These are phyloP conservation scores for Corythornis madagascariensis DNA, from an alignment of 2,113 vertebrate species.

Conservation along the genomic window DNA sequence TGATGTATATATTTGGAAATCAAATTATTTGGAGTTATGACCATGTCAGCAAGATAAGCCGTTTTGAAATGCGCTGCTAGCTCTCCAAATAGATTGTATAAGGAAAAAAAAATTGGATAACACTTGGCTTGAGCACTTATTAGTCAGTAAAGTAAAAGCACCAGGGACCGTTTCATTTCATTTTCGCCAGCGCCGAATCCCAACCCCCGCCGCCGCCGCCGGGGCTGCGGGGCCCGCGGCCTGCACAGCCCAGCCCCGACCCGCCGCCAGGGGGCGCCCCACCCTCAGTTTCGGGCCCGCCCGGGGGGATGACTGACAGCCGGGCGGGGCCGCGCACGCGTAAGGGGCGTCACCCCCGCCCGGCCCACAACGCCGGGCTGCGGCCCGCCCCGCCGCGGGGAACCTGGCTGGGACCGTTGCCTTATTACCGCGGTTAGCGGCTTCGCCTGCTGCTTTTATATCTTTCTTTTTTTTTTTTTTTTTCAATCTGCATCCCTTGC, in stretches of 20 bases:
- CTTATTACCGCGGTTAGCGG: conserved; percentile 72
- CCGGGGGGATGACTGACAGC: too few species aligned
- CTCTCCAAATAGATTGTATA: conserved; percentile 49
- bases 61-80: conserved; percentile 64
- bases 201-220: background rate
- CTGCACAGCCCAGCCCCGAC: background rate
- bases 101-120: conserved; percentile 62
- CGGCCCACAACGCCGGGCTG: too few species aligned
- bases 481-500: conserved; percentile 68
- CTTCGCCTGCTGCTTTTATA: background rate
- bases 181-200: conserved; percentile 6
- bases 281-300: background rate
- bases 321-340: too few species aligned
- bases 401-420: background rate
- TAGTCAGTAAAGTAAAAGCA: conserved; percentile 53
- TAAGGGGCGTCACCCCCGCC: too few species aligned
- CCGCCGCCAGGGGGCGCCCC: conserved; percentile 63
- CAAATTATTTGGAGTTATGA: conserved; percentile 73
- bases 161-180: conserved; percentile 39
- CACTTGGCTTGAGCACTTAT: conserved; percentile 34
- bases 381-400: too few species aligned
- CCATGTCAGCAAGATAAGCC: conserved; percentile 67
- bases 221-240: background rate
- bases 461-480: background rate
- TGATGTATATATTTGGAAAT: conserved; percentile 68